A percentile compares a stretch with the other conserved stretches of the same genome.
Evolutionary conservation across 2,113 vertebrate genomes (phyloP).

Genomic region (Callipepla californica): DNA sequence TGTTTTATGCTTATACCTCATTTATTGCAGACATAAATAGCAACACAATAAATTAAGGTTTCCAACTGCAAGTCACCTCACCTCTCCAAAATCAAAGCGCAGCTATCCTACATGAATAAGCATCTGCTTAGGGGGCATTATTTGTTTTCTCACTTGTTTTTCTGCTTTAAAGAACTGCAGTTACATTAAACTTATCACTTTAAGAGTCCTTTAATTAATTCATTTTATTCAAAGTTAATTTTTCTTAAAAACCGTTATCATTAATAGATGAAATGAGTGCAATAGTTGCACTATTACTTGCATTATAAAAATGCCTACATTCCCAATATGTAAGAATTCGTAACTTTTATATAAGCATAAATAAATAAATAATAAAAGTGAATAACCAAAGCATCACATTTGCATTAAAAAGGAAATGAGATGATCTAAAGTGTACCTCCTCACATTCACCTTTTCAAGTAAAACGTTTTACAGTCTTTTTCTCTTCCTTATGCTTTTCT

Average conservation of each 20-base stretch:
- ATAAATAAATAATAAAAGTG: constrained; percentile 28
- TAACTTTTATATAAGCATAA: background rate
- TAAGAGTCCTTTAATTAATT: constrained; percentile 5
- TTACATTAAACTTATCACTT: background rate
- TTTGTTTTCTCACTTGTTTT: constrained; percentile 61
- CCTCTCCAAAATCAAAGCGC: constrained; percentile 58
- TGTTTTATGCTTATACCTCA: constrained; percentile 51
- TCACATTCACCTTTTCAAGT: background rate
- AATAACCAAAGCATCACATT: constrained; percentile 33
- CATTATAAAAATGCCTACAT: background rate
- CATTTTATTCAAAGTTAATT: constrained; percentile 13
- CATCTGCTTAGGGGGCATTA: constrained; percentile 49
- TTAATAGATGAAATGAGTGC: background rate
- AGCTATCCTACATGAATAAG: constrained; percentile 30
- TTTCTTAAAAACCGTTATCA: constrained; percentile 3
- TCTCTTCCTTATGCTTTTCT: background rate
- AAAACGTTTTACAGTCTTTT: constrained; percentile 3
- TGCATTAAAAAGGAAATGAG: constrained; percentile 43
- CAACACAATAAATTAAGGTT: constrained; percentile 34
- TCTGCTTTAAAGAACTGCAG: constrained; percentile 45
- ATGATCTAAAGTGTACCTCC: constrained; percentile 8
- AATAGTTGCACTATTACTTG: background rate
- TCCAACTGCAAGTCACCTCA: constrained; percentile 24
- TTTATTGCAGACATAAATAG: constrained; percentile 47
- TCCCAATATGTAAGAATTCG: background rate